phyloP scores from a whole-genome alignment of 2,888 invertebrate genomes.

The Litoditis marina region DNA sequence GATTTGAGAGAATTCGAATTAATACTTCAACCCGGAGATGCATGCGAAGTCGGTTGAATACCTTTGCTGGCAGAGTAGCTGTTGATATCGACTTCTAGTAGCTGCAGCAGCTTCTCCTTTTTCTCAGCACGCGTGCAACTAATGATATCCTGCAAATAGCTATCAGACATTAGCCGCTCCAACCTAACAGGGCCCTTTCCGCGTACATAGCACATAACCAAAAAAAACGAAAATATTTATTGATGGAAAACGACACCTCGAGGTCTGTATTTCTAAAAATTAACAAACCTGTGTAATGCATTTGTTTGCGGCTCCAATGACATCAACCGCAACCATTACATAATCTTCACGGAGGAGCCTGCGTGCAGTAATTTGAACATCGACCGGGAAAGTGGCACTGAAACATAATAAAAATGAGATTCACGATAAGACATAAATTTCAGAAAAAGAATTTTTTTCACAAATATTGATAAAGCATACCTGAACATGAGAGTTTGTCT shows the following conservation, averaged over 20 bases:
- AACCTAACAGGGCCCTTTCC: no score
- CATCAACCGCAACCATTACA: conserved; percentile 83
- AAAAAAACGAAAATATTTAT: no score
- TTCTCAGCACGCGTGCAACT: conserved; percentile 71
- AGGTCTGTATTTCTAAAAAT: no score
- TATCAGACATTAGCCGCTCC: no score
- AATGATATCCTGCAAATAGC: no score
- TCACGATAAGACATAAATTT: neutral
- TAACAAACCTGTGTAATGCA: conserved; percentile 81
- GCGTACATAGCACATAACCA: no score
- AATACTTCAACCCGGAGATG: no score
- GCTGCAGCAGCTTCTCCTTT: conserved; percentile 72
- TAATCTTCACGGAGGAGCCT: conserved; percentile 75
- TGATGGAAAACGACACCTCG: no score
- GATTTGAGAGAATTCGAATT: no score
- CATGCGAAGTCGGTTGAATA: no score
- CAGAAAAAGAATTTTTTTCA: neutral
- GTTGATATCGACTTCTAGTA: conserved; percentile 66
- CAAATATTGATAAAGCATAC: no score
- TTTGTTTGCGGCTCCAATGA: conserved; percentile 85
- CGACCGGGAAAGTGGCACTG: conserved; percentile 73
- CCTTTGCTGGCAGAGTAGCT: conserved; percentile 22
- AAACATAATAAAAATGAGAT: conserved; percentile 4
- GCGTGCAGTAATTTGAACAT: conserved; percentile 76
- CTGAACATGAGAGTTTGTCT: conserved; percentile 42